Percentiles rank a stretch among this genome's conserved stretches.
Conservation (phyloP, 1,140 invertebrate genomes). For the Microplitis demolitor region DNA sequence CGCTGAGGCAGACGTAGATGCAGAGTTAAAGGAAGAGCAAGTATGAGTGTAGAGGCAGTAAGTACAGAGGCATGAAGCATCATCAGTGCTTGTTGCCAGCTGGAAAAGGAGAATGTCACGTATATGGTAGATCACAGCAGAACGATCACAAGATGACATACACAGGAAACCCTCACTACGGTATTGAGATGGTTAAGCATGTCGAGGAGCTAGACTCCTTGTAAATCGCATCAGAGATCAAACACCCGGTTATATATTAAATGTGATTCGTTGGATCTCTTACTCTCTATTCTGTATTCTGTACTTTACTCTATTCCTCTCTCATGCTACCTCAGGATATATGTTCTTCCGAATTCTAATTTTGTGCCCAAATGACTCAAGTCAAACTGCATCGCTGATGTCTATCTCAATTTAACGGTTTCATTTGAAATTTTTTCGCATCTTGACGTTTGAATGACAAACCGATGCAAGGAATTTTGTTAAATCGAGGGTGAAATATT, state of each 20-base stretch:
- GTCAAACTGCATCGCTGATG: no score
- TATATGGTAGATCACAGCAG: slow-evolving; percentile 45
- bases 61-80: not conserved
- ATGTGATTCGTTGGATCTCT: slow-evolving; percentile 40
- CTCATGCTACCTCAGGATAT: not conserved
- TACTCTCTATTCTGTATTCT: not conserved
- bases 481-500: no score
- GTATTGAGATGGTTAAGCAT: slow-evolving; percentile 32
- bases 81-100: no score
- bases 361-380: no score
- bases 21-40: not conserved
- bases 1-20: no score
- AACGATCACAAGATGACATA: slow-evolving; percentile 59
- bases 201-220: slow-evolving; percentile 42
- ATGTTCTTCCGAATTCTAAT: not conserved
- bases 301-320: not conserved
- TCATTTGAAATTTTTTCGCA: no score
- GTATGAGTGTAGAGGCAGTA: not conserved
- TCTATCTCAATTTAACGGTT: no score
- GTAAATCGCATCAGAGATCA: slow-evolving; percentile 63
- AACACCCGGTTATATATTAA: slow-evolving; percentile 60
- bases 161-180: slow-evolving; percentile 46
- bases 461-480: no score
- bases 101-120: not conserved
- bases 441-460: no score